phyloP scores from a whole-genome alignment of 2,888 invertebrate species.

The Cerastis leucographa region DNA sequence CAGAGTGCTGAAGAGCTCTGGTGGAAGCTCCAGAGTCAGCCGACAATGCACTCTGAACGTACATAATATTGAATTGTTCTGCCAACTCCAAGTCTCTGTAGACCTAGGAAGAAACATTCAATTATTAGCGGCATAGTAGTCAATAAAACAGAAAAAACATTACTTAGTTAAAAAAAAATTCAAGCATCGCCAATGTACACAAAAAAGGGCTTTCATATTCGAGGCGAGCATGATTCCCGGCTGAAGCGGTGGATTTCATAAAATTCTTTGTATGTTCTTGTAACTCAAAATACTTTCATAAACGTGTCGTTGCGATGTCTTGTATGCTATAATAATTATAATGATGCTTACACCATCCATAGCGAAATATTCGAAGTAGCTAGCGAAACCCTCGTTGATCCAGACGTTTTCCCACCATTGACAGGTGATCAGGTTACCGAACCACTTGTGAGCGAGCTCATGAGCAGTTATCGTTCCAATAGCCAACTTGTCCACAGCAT shows the following conservation, averaged over 20 bases:
- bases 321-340: background rate
- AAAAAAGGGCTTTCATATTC: background rate
- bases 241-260: background rate
- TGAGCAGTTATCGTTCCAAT: constrained; percentile 90
- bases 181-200: background rate
- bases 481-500: constrained; percentile 80
- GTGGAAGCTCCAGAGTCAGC: constrained; percentile 80
- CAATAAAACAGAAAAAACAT: background rate
- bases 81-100: constrained; percentile 89
- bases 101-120: constrained; percentile 70
- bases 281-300: background rate
- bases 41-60: constrained; percentile 92
- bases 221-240: background rate
- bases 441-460: constrained; percentile 94
- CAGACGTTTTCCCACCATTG: constrained; percentile 94
- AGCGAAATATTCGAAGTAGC: constrained; percentile 92
- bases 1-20: constrained; percentile 91
- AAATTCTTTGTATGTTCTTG: background rate
- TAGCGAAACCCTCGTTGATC: constrained; percentile 94
- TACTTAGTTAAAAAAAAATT: no score
- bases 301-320: background rate
- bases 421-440: constrained; percentile 93
- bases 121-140: background rate
- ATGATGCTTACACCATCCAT: constrained; percentile 81
- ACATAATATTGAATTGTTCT: constrained; percentile 93